phyloP scores from a whole-genome alignment of 2,113 vertebrate genomes.

The Meleagris gallopavo region DNA sequence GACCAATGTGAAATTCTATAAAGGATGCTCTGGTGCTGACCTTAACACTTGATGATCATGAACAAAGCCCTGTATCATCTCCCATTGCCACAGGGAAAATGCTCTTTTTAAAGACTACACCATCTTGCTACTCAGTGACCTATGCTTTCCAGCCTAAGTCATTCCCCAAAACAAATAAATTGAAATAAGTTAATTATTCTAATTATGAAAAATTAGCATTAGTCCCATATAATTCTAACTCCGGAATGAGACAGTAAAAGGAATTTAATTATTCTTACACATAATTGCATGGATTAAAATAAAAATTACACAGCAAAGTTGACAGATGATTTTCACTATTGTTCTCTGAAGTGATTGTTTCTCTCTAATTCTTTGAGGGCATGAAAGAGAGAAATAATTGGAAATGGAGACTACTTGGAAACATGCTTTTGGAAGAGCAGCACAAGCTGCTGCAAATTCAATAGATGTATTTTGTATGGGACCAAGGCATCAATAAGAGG shows the following conservation, averaged over 20 bases:
- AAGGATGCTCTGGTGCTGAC: neutral
- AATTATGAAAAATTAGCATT: constrained; percentile 21
- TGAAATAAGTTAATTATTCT: neutral
- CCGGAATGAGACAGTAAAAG: neutral
- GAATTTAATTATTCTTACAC: constrained; percentile 17
- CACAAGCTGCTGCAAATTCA: neutral
- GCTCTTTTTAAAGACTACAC: neutral
- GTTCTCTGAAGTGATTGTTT: neutral
- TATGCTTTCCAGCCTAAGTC: neutral
- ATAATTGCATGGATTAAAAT: constrained; percentile 10
- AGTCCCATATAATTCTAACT: constrained; percentile 21
- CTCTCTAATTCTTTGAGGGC: neutral
- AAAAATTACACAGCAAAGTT: neutral
- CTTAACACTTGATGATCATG: neutral
- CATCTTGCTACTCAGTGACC: neutral
- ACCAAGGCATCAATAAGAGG: neutral
- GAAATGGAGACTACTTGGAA: neutral
- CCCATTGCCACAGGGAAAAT: neutral
- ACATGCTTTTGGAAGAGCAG: neutral
- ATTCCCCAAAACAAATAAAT: constrained; percentile 5
- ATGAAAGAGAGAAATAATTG: neutral
- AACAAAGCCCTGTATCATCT: neutral
- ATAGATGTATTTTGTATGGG: neutral
- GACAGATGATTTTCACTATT: constrained; percentile 17
- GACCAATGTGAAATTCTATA: neutral